Evolutionary conservation across 2,797 vertebrate species (phyloP).

Genomic region (Typhlichthys eigenmanni): DNA sequence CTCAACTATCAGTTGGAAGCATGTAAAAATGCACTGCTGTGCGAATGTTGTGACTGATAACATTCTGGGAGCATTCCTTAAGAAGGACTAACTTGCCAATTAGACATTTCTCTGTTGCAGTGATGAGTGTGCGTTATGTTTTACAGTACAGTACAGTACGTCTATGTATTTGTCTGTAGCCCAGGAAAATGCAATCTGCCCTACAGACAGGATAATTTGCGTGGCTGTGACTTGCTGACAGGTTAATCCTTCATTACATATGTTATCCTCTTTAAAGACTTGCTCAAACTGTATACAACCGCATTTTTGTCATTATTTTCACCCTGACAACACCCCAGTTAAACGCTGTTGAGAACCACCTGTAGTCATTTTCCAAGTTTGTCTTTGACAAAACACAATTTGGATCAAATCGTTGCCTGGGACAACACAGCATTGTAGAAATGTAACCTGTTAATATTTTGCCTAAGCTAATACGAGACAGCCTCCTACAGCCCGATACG

Average conservation of each 20-base stretch:
- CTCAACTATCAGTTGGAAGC: slow-evolving; percentile 6
- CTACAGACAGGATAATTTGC: slow-evolving; percentile 40
- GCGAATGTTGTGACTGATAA: slow-evolving; percentile 5
- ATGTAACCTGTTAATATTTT: too few species aligned
- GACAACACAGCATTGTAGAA: slow-evolving; percentile 8
- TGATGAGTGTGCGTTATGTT: slow-evolving; percentile 7
- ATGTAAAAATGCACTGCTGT: slow-evolving; percentile 14
- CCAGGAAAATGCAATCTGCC: slow-evolving; percentile 31
- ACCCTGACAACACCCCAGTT: background rate
- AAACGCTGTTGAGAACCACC: background rate
- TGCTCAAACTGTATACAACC: slow-evolving; percentile 39
- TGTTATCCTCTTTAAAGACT: slow-evolving; percentile 29
- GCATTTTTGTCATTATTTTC: slow-evolving; percentile 36
- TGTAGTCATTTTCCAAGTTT: background rate
- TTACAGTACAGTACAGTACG: slow-evolving; percentile 17
- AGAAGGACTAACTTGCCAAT: too few species aligned
- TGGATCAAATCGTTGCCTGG: slow-evolving; percentile 17
- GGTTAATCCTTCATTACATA: slow-evolving; percentile 64
- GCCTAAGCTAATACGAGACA: too few species aligned
- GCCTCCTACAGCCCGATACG: too few species aligned
- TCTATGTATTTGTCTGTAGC: slow-evolving; percentile 17
- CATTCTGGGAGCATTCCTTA: too few species aligned
- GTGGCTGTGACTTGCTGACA: slow-evolving; percentile 54
- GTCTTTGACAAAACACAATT: background rate
- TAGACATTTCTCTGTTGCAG: background rate